Percentiles rank a stretch among this genome's conserved stretches.
These are phyloP conservation scores for Rhyzopertha dominica DNA, from an alignment of 1,140 invertebrate genomes.

Conservation along the genomic window DNA sequence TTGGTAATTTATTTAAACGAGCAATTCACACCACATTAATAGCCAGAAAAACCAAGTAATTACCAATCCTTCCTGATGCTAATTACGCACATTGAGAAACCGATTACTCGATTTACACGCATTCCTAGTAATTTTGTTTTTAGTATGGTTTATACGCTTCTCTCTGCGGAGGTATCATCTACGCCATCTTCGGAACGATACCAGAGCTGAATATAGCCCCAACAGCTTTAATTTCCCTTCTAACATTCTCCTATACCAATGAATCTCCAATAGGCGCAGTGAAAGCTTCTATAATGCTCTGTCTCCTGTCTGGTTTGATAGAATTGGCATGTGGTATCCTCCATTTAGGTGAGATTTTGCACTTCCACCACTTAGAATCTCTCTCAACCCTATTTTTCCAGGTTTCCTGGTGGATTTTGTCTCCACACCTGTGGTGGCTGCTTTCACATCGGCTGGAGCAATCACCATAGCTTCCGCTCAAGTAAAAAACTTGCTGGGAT, in stretches of 20 bases:
- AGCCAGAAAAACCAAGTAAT: no score
- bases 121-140: no score
- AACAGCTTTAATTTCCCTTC: slow-evolving; percentile 68
- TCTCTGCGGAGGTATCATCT: slow-evolving; percentile 77
- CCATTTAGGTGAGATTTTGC: slow-evolving; percentile 52
- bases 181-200: slow-evolving; percentile 74
- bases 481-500: slow-evolving; percentile 67
- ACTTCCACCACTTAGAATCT: no score
- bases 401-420: slow-evolving; percentile 85
- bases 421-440: slow-evolving; percentile 76
- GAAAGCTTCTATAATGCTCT: slow-evolving; percentile 67
- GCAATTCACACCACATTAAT: no score
- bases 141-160: slow-evolving; percentile 84
- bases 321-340: slow-evolving; percentile 66
- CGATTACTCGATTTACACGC: no score
- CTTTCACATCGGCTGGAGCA: slow-evolving; percentile 83
- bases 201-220: slow-evolving; percentile 81
- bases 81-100: no score
- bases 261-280: slow-evolving; percentile 47
- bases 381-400: slow-evolving; percentile 42
- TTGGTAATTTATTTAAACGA: no score
- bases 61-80: no score
- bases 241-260: slow-evolving; percentile 62
- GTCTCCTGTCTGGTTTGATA: slow-evolving; percentile 65
- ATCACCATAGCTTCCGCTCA: slow-evolving; percentile 79